Conservation (phyloP, 2,113 vertebrate genomes). For the Nothoprocta perdicaria region DNA sequence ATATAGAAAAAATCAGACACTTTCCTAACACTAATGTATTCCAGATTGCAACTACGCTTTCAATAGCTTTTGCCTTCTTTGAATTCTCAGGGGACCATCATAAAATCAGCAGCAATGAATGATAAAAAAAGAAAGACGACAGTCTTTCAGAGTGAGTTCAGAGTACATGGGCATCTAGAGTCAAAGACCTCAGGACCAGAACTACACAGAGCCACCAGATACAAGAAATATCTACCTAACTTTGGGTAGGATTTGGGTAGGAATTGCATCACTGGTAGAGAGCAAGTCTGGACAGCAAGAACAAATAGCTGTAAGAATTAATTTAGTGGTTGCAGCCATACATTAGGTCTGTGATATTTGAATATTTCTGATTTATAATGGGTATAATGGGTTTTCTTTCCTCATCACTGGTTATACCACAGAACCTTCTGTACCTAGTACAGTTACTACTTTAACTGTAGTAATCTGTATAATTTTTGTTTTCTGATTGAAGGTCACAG, state of each 20-base stretch:
- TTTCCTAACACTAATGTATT: not conserved
- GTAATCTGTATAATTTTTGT: not conserved
- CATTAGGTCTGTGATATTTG: rapidly evolving
- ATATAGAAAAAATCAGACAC: constrained; percentile 3
- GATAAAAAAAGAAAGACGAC: not conserved
- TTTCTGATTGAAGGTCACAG: not conserved
- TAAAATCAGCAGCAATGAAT: not conserved
- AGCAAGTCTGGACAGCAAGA: not conserved
- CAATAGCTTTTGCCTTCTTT: not conserved
- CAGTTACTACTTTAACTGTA: not conserved
- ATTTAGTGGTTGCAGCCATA: not conserved
- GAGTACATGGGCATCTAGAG: rapidly evolving
- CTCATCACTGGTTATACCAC: not conserved
- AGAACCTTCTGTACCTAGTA: not conserved
- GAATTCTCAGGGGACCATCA: not conserved
- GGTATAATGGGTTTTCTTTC: not conserved
- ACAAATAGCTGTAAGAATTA: not conserved
- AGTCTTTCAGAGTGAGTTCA: not conserved
- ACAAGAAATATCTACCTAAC: not conserved
- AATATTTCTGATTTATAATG: not conserved
- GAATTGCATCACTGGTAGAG: not conserved
- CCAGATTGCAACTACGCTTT: not conserved
- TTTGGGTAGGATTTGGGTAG: not conserved
- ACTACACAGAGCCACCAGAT: rapidly evolving
- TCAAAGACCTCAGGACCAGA: not conserved